Base-by-base conservation (phyloP, 2,113 vertebrate species). In the Sapajus apella region DNA sequence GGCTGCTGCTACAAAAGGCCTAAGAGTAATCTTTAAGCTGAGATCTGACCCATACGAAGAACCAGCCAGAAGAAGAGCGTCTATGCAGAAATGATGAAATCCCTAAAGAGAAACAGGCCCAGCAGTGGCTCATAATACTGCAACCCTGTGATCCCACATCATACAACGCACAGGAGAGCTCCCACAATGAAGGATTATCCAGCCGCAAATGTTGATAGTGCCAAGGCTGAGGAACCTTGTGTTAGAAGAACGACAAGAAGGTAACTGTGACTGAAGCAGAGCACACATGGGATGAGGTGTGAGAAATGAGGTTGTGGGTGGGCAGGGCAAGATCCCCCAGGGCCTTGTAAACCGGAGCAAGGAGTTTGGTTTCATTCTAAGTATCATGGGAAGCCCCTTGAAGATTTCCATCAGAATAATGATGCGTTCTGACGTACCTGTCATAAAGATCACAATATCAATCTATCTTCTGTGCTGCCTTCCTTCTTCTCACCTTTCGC, bases 271-370 rank as follows among this genome's bases (percentile, higher is more conserved):
- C 40, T 27, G 12, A 52, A 81, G 55, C 20, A 35, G 35, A 43
- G 50, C 4, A 2, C 8, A 18, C 8, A 2, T 0, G 0, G 81
- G 2, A 18, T 1, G 37, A 64, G 52, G 35, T 0, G 0, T 27
- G 52, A 87, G 30, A 37, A 27, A 68, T 6, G 11, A 27, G 27
- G 64, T 50, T 68, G 27, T 12, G 61, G 25, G 6, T 43, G 18
- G 1, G 32, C 40, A 7, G 2, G 11, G 11, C 55, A 43, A 0
- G 1, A 9, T 68, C 32, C 13, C 32, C 30, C 32, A 43, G n/a
- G 45, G 73, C 76, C 14, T 73, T 10, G 1, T 10, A 2, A 87
- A 30, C 35, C 18, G 18, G 70, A 47, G 35, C 40, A n/a, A 56
- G 76, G 16, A 52, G 8, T 32, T 21, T 12, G 50, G 87, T n/a